These are phyloP conservation scores for Tragulus kanchil DNA, from an alignment of 2,113 vertebrate species.

Conservation along the genomic window DNA sequence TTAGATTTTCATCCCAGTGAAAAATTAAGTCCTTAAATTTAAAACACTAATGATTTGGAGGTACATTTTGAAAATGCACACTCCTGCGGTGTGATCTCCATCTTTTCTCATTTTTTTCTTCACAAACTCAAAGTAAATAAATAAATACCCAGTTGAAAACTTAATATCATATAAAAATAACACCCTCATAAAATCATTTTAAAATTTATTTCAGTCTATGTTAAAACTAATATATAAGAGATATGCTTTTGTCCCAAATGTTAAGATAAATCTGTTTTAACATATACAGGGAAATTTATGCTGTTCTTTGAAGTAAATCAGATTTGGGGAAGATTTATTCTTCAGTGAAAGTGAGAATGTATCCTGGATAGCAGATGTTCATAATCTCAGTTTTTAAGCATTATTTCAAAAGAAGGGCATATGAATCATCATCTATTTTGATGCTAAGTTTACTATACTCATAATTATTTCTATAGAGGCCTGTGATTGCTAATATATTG, in stretches of 20 bases:
- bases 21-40: not conserved
- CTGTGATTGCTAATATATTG: not conserved
- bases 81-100: not conserved
- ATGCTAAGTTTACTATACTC: not conserved
- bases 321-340: not conserved
- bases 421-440: not conserved
- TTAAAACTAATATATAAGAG: not conserved
- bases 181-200: not conserved
- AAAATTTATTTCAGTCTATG: not conserved
- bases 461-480: not conserved
- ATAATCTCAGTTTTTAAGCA: not conserved
- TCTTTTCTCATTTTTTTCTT: not conserved
- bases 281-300: not conserved
- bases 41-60: not conserved
- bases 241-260: not conserved
- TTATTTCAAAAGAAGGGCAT: not conserved
- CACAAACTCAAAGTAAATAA: not conserved
- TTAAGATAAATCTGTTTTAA: not conserved
- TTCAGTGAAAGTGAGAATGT: not conserved
- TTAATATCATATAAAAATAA: not conserved
- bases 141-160: not conserved
- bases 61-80: not conserved
- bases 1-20: accelerated
- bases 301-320: not conserved
- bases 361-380: not conserved